Evolutionary conservation across 1,140 invertebrate genomes (phyloP).

Genomic region (Eueides isabella): DNA sequence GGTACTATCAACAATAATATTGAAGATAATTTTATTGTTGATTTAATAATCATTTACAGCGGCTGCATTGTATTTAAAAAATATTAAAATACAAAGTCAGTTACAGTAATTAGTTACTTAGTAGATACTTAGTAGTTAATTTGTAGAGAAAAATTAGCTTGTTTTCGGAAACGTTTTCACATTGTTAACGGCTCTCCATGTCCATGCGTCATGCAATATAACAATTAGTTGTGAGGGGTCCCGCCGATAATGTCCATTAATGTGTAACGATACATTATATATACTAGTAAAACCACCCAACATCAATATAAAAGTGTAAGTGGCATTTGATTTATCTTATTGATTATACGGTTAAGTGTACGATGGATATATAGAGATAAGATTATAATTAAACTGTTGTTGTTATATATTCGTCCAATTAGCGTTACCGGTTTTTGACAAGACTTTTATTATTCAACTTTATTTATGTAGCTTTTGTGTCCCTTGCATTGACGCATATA

Average conservation of each 20-base stretch:
- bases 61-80: no score
- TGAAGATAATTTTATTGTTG: no score
- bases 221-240: constrained; percentile 44
- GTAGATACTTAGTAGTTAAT: constrained; percentile 8
- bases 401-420: neutral
- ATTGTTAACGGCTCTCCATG: constrained; percentile 42
- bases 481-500: no score
- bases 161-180: constrained; percentile 56
- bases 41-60: no score
- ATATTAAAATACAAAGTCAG: no score
- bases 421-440: neutral
- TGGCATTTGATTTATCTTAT: neutral
- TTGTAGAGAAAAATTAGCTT: constrained; percentile 45
- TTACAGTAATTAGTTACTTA: neutral
- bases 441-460: neutral
- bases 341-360: neutral
- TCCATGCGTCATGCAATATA: constrained; percentile 48
- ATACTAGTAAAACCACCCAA: constrained; percentile 2
- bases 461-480: no score
- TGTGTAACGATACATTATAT: neutral
- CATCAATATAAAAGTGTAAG: neutral
- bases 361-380: neutral
- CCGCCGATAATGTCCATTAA: constrained; percentile 1
- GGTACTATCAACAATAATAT: no score
- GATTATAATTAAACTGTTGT: neutral